A percentile compares a stretch with the other conserved stretches of the same genome.
Conservation (phyloP, 2,888 invertebrate species). For the Celastrina argiolus region DNA sequence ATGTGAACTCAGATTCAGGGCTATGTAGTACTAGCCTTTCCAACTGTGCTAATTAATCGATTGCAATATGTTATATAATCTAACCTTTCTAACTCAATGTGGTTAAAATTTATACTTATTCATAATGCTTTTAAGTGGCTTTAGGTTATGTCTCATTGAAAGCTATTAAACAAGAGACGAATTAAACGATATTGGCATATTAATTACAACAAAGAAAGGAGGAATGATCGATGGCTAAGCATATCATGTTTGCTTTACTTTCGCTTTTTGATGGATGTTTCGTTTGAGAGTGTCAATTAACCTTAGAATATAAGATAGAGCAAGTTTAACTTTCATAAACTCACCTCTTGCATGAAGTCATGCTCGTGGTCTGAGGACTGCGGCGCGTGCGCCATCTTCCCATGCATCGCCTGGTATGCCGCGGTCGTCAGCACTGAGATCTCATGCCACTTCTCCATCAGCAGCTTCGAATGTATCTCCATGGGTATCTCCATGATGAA, state of each 20-base stretch:
- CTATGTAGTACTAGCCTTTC: constrained; percentile 28
- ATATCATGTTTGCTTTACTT: not conserved
- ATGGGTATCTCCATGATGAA: constrained; percentile 98
- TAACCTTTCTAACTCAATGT: not conserved
- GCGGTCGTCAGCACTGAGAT: constrained; percentile 95
- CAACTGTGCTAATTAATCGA: constrained; percentile 12
- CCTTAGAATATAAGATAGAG: not conserved
- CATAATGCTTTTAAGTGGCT: not conserved
- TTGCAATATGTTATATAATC: not conserved
- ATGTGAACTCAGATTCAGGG: constrained; percentile 52
- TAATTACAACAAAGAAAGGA: not conserved
- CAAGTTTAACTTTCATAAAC: constrained; percentile 30
- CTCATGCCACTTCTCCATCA: constrained; percentile 99
- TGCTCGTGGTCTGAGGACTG: constrained; percentile 80
- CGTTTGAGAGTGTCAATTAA: not conserved
- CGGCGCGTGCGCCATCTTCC: constrained; percentile 72
- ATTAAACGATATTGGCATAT: too few relatives aligned
- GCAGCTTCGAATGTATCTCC: constrained; percentile 94
- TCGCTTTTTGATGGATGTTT: not conserved
- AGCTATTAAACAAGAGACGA: too few relatives aligned
- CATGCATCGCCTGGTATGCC: constrained; percentile 95
- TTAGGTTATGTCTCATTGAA: not conserved
- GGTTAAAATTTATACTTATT: not conserved
- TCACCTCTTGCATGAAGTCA: constrained; percentile 92
- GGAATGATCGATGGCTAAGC: not conserved